Evolutionary conservation across 2,113 vertebrate genomes (phyloP), one percentile per base, ranked within the genome.

Genomic region (Willisornis vidua): DNA sequence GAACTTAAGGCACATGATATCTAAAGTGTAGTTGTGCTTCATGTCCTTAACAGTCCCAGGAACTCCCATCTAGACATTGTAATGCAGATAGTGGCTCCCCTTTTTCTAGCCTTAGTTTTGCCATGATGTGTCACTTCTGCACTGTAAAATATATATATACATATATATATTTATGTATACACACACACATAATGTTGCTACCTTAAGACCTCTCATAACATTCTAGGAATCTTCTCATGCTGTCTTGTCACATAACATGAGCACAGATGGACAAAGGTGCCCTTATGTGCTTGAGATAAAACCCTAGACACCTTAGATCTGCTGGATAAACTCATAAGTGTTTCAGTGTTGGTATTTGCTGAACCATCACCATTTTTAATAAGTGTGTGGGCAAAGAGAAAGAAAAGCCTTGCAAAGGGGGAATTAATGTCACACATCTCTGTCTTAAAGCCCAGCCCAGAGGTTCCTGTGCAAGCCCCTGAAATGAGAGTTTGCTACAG

Each of bases 31-130:
- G 20, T 14, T 68, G 11, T 51, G 4, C 4, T 84, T 52, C 51
- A 20, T 2, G 0, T 63, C 25, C 10, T 13, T 48, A 55, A 16
- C 1, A 2, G 41, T 77, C 19, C 15, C 7, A 37, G 37, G 28
- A 84, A 41, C 31, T 80, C 16, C 6, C 15, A 17, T 62, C 46
- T 28, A 46, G 35, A 22, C 9, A n/a, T 9, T 58, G 51, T 39
- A 41, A 1, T 81, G 18, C 33, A 67, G 57, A 23, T 10, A 63
- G 13, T 31, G 31, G 7, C 8, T 71, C 10, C 25, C 23, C 4
- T 65, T 90, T 87, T 87, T n/a, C 51, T 76, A 61, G 7, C 4
- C 23, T 61, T 6, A 66, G 4, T 19, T 61, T 55, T 71, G 16
- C 46, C 81, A 13, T 31, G 9, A 20, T 28, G 12, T 37, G 2